These are phyloP conservation scores for Eupithecia insigniata DNA, from an alignment of 2,888 invertebrate species.

Conservation along the genomic window DNA sequence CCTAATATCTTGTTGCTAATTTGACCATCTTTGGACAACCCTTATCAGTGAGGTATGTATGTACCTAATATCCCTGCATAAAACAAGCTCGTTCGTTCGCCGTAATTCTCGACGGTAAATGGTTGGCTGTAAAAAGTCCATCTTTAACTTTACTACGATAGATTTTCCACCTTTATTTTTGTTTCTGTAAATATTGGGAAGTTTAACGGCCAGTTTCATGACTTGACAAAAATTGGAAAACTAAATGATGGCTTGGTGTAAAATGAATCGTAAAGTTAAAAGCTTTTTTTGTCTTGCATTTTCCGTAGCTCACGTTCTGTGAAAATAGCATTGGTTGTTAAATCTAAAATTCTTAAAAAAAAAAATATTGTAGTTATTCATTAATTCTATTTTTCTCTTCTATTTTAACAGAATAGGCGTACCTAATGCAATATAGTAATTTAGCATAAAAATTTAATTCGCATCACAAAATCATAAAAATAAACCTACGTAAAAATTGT, in stretches of 20 bases:
- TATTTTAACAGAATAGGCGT: too few relatives aligned
- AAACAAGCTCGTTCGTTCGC: slow-evolving; percentile 42
- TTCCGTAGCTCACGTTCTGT: neutral
- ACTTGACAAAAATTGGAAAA: slow-evolving; percentile 12
- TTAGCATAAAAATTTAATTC: too few relatives aligned
- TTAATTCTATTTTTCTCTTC: too few relatives aligned
- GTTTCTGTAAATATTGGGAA: slow-evolving; percentile 23
- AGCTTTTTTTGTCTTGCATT: neutral
- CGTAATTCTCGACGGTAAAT: slow-evolving; percentile 44
- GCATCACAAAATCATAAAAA: too few relatives aligned
- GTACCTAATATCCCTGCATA: slow-evolving; percentile 41
- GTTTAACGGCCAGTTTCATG: slow-evolving; percentile 23
- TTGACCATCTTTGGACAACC: slow-evolving; percentile 6
- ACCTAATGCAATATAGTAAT: too few relatives aligned
- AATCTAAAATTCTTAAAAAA: neutral
- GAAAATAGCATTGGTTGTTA: neutral
- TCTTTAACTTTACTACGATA: slow-evolving; percentile 44
- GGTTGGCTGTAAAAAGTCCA: slow-evolving; percentile 46
- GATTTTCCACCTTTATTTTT: slow-evolving; percentile 30
- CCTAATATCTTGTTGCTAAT: neutral
- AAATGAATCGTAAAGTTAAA: slow-evolving; percentile 6
- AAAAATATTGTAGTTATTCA: too few relatives aligned
- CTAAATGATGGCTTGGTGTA: slow-evolving; percentile 8
- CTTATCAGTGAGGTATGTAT: slow-evolving; percentile 30
- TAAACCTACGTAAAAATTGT: too few relatives aligned